Evolutionary conservation across 2,888 invertebrate species (phyloP).

Genomic region (Myathropa florea): DNA sequence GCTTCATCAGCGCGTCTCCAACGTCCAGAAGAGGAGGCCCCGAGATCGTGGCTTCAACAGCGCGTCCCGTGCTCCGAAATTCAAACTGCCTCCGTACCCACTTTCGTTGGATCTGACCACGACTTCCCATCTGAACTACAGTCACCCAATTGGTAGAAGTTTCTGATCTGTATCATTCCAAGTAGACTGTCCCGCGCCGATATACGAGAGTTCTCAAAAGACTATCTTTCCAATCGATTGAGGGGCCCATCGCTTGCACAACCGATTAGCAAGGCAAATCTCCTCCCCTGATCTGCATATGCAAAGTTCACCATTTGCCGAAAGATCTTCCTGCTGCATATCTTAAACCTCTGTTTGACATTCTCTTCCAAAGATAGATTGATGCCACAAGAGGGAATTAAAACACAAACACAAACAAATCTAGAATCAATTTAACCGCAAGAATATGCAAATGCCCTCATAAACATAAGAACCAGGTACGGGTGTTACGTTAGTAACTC

Average conservation of each 20-base stretch:
- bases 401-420: neutral
- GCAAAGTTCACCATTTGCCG: neutral
- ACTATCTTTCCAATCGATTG: too few species aligned
- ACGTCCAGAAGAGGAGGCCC: too few species aligned
- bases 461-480: neutral
- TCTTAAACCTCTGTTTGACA: neutral
- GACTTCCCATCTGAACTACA: too few species aligned
- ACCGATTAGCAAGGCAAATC: neutral
- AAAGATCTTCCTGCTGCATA: neutral
- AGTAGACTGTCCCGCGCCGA: too few species aligned
- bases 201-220: too few species aligned
- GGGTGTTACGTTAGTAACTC: neutral
- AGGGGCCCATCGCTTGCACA: neutral
- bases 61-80: too few species aligned
- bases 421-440: constrained; percentile 8
- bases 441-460: neutral
- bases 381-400: neutral
- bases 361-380: neutral
- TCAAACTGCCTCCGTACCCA: too few species aligned
- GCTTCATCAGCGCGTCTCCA: too few species aligned
- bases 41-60: too few species aligned
- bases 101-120: too few species aligned
- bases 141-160: too few species aligned
- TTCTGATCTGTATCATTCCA: too few species aligned
- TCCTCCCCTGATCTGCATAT: neutral